These are phyloP conservation scores for Zophobas morio DNA, from an alignment of 1,140 invertebrate species.

Conservation along the genomic window DNA sequence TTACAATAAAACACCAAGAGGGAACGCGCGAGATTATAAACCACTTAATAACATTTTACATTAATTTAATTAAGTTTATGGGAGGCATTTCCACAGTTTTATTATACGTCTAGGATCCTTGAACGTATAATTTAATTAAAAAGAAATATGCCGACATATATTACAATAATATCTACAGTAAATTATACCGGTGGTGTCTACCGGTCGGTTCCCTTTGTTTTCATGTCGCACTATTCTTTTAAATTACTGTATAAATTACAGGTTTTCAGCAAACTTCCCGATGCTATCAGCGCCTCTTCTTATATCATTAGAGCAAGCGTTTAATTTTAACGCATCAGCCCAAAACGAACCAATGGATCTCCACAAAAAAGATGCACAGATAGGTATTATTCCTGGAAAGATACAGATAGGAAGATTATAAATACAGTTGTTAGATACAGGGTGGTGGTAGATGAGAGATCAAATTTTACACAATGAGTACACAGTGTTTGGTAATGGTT, in stretches of 20 bases:
- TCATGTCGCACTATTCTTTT: conserved; percentile 40
- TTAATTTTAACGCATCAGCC: conserved; percentile 17
- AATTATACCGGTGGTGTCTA: conserved; percentile 51
- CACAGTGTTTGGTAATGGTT: too few relatives aligned
- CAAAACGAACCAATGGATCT: not conserved
- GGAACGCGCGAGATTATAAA: conserved; percentile 40
- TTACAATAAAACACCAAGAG: conserved; percentile 30
- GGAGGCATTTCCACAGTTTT: conserved; percentile 51
- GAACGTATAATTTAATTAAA: conserved; percentile 56
- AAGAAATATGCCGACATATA: conserved; percentile 57
- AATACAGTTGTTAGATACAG: too few relatives aligned
- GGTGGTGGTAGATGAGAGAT: too few relatives aligned
- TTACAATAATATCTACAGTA: conserved; percentile 55
- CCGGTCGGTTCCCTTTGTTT: conserved; percentile 52
- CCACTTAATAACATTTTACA: conserved; percentile 54
- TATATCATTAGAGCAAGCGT: conserved; percentile 20
- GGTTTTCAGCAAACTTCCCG: conserved; percentile 41
- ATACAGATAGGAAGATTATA: too few relatives aligned
- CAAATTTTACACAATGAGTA: too few relatives aligned
- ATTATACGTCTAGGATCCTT: conserved; percentile 51
- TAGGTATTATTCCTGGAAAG: too few relatives aligned
- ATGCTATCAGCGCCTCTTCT: conserved; percentile 28
- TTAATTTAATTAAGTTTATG: conserved; percentile 57
- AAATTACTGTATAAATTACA: conserved; percentile 46
- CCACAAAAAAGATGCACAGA: not conserved